Evolutionary conservation across 2,797 vertebrate genomes (phyloP), one percentile per base, ranked within the genome.

Genomic region (Myotis findleyi): DNA sequence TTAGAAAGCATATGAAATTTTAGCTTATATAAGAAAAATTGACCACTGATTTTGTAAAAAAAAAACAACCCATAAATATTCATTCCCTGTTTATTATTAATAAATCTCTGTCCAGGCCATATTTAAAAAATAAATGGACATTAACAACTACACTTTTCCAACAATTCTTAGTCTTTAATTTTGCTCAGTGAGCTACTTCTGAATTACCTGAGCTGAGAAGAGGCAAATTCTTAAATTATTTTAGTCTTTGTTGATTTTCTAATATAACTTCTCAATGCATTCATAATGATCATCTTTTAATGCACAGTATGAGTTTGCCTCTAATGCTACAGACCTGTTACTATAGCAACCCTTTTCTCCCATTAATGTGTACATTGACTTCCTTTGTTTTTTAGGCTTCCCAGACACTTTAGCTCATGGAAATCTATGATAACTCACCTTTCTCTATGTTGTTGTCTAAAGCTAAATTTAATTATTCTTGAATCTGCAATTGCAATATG

Each of bases 171-270:
- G 44, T 92, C 76, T 94, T 73, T 68, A 92, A 87, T 97, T 97
- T 80, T 82, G 68, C 79, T 98, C 87, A 73, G 10, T 53, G 47
- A 69, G 36, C 30, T 95, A 91, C 73, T 97, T 96, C 53, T 8
- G 0, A 96, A 96, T 94, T 41, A 94, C 41, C 75, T 88, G 77
- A 97, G 11, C 49, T 55, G 10, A 93, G 53, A 89, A 95, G 94
- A 0, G 49, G 92, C 36, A 96, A 93, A 80, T 38, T 87, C 97
- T 98, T 96, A 95, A 97, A 96, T 97, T 97, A 97, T 97, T 97
- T 97, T 95, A 97, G 90, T 93, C 55, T 94, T 97, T 95, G 55
- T 68, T 89, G 88, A 93, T 82, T 96, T 97, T 84, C 6, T 97
- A 97, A 95, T 94, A 82, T 6, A 91, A 20, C 2, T 94, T 97